Evolutionary conservation across 92 coral and sea anemone species (phyloP), one percentile per base, ranked within the genome.

Genomic region (Metridium senile): DNA sequence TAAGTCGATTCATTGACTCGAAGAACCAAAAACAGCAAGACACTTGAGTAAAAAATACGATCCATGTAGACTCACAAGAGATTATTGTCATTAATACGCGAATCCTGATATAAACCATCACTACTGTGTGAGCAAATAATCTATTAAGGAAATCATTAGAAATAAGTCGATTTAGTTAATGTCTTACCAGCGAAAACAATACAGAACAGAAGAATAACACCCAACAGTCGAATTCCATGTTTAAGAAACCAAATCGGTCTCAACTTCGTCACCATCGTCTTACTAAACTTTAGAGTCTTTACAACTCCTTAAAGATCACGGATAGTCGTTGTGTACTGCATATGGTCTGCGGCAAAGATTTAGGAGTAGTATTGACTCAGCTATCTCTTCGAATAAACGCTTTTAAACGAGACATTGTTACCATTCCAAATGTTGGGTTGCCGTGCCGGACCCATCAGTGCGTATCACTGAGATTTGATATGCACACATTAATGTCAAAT

Each of bases 401-500:
- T 56, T 54, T 32, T 34, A 47, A 53, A 6, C 21, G 18, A 30
- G 23, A 54, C 76, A 72, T 72, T 72, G 65, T 54, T 56, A 6
- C 26, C 66, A 56, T 72, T 26, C 65, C 66, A 25, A n/a, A 33
- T 17, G 20, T 28, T 57, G 53, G 1, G 56, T 34, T 73, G 64
- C 76, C 32, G 26, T 71, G 64, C 64, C 21, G 9, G n/a, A 29
- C 30, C 34, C 76, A 18, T 1, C 11, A 28, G 28, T 71, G 65
- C 76, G 54, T 71, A 25, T 47, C 64, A 71, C 25, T 11, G 56
- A 63, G 33, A 73, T 32, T 11, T 46, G 78, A 73, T 73, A 73
- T 25, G 67, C 63, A 26, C 27, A 13, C 65, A 21, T 26, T 20
- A 30, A 26, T 51, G 76, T 16, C 49, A 59, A 29, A 22, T 73